Evolutionary conservation across 2,113 vertebrate species (phyloP).

Genomic region (Grantiella picta): DNA sequence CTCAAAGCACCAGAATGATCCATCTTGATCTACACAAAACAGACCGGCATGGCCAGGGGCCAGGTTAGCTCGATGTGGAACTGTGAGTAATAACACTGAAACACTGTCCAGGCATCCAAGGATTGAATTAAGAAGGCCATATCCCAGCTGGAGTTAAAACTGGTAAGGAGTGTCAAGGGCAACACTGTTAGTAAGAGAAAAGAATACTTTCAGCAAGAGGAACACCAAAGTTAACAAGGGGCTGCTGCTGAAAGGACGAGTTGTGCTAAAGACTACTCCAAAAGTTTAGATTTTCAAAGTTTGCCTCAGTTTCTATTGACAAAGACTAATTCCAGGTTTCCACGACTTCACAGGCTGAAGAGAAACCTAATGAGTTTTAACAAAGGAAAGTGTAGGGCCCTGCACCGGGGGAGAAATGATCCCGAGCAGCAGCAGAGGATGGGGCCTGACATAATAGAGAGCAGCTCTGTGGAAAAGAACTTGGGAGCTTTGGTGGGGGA

Average conservation of each 20-base stretch:
- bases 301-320: not conserved
- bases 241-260: not conserved
- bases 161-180: not conserved
- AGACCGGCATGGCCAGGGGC: not conserved
- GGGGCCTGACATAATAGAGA: not conserved
- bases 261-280: not conserved
- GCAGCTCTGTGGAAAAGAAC: not conserved
- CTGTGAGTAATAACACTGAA: not conserved
- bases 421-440: not conserved
- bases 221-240: accelerated
- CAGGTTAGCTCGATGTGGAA: not conserved
- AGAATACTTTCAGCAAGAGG: not conserved
- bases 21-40: not conserved
- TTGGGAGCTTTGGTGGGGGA: not conserved
- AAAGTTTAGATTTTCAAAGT: not conserved
- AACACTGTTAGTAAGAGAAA: not conserved
- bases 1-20: not conserved
- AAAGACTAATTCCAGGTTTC: not conserved
- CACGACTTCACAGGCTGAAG: not conserved
- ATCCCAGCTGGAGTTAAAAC: not conserved
- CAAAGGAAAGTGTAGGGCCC: not conserved
- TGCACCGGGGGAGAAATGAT: not conserved
- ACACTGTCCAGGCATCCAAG: not conserved
- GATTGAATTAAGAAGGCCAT: not conserved
- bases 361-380: not conserved